Conservation (phyloP, 1,140 invertebrate species). For the Mizuhopecten yessoensis region DNA sequence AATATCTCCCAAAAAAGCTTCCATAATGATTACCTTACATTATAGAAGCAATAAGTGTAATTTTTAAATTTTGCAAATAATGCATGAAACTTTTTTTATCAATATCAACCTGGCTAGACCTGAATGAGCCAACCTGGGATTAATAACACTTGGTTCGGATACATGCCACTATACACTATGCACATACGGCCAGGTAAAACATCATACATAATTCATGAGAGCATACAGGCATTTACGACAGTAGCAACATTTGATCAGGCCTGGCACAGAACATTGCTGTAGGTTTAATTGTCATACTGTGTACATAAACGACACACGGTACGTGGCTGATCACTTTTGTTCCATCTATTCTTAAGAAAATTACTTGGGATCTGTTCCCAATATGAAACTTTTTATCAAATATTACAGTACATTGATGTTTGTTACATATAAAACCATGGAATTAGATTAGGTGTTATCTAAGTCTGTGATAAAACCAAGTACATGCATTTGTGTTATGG, state of each 20-base stretch:
- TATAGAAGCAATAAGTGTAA: too few relatives aligned
- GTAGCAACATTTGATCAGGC: background rate
- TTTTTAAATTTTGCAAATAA: too few relatives aligned
- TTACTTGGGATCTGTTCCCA: background rate
- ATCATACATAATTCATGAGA: constrained; percentile 11
- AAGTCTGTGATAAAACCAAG: too few relatives aligned
- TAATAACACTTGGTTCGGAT: background rate
- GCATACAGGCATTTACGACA: background rate
- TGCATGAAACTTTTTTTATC: too few relatives aligned
- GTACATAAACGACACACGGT: background rate
- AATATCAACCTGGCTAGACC: background rate
- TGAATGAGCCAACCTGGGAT: background rate
- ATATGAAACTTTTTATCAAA: background rate
- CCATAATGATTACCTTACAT: too few relatives aligned
- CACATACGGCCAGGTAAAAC: background rate
- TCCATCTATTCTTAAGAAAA: background rate
- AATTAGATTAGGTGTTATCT: too few relatives aligned
- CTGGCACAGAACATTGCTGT: background rate
- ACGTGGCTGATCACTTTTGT: background rate
- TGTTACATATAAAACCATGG: too few relatives aligned
- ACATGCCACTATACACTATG: background rate
- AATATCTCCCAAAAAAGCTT: too few relatives aligned
- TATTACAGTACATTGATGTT: too few relatives aligned
- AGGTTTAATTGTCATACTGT: background rate
- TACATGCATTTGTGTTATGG: too few relatives aligned